Evolutionary conservation across 2,888 invertebrate species (phyloP).

Genomic region (Myopa tessellatipennis): DNA sequence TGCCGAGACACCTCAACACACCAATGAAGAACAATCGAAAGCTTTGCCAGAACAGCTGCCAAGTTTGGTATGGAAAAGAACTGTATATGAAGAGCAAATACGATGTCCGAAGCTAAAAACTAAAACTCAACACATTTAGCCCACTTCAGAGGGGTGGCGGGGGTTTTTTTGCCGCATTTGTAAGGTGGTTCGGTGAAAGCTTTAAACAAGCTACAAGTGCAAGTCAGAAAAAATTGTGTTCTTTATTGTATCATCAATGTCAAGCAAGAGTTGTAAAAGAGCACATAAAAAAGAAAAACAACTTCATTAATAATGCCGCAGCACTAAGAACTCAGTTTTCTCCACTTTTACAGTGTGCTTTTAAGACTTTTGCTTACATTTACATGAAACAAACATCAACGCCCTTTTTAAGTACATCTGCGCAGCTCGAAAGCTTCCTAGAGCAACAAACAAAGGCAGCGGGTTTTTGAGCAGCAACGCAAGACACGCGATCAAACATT

Average conservation of each 20-base stretch:
- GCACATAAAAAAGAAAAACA: neutral
- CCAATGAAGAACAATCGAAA: neutral
- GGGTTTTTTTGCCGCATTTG: conserved; percentile 40
- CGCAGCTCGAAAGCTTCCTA: neutral
- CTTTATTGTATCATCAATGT: neutral
- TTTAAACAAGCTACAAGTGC: neutral
- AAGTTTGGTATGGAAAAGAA: neutral
- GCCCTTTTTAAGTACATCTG: neutral
- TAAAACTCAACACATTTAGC: conserved; percentile 27
- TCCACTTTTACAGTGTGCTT: neutral
- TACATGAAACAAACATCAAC: neutral
- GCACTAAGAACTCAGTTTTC: neutral
- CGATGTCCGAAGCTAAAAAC: neutral
- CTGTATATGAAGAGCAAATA: too few relatives aligned
- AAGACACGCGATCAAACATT: neutral
- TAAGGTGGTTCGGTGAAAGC: conserved; percentile 10
- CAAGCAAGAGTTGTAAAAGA: neutral
- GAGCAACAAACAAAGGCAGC: conserved; percentile 35
- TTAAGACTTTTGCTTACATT: neutral
- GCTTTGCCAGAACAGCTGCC: neutral
- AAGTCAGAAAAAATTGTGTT: neutral
- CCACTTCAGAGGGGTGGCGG: conserved; percentile 20
- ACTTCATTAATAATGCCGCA: neutral
- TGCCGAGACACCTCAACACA: conserved; percentile 3
- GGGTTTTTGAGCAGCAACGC: conserved; percentile 35